Evolutionary conservation across 2,888 invertebrate genomes (phyloP).

Genomic region (Torymus aiolomorphi): DNA sequence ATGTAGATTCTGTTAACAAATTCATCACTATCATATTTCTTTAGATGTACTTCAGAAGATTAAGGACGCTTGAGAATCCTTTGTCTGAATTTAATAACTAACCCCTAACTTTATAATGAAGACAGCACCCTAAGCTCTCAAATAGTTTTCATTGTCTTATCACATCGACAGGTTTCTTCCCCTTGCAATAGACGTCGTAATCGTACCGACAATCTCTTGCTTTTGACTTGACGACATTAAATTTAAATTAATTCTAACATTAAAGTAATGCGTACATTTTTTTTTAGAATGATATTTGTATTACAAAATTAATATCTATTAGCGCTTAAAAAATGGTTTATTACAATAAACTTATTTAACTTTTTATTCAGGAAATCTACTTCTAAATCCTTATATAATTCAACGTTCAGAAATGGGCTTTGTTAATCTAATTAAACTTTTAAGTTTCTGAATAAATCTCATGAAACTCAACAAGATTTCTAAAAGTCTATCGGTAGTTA

Average conservation of each 20-base stretch:
- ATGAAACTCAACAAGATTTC: too few species aligned
- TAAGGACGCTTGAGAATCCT: constrained; percentile 9
- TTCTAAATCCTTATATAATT: too few species aligned
- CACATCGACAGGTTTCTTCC: constrained; percentile 23
- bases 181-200: constrained; percentile 19
- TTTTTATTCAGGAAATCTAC: too few species aligned
- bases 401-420: too few species aligned
- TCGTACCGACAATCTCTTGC: background rate
- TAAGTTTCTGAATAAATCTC: too few species aligned
- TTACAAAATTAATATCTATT: too few species aligned
- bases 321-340: too few species aligned
- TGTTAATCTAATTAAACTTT: too few species aligned
- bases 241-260: constrained; percentile 25
- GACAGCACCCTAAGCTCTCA: constrained; percentile 11
- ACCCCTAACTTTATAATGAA: constrained; percentile 27
- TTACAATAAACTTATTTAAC: too few species aligned
- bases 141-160: constrained; percentile 50
- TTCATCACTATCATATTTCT: background rate
- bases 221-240: constrained; percentile 7
- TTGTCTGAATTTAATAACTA: background rate
- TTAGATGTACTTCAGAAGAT: background rate
- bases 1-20: background rate
- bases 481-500: too few species aligned
- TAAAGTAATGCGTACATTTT: too few species aligned
- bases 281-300: too few species aligned